Evolutionary conservation across 2,113 vertebrate genomes (phyloP).

Genomic region (Candoia aspera): DNA sequence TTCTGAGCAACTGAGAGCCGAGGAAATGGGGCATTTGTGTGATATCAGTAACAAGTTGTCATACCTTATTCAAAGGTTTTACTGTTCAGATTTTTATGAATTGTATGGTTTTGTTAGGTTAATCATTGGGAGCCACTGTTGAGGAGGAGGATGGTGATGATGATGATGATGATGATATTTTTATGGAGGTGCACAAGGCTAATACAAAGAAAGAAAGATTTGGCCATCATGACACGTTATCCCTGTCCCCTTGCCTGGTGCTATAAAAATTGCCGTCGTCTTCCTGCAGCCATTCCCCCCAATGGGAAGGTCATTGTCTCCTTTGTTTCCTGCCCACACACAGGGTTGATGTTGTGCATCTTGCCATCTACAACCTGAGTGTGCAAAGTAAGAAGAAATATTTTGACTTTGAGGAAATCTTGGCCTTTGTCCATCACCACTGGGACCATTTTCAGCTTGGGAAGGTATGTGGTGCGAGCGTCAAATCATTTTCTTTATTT

Average conservation of each 20-base stretch:
- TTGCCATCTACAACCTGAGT: constrained; percentile 93
- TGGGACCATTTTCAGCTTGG: constrained; percentile 94
- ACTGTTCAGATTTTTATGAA: not conserved
- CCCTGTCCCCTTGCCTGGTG: not conserved
- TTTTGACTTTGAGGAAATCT: constrained; percentile 94
- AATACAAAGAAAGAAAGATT: not conserved
- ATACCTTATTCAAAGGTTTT: not conserved
- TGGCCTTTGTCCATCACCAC: constrained; percentile 87
- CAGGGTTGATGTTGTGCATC: constrained; percentile 95
- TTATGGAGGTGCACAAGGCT: not conserved
- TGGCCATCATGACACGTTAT: not conserved
- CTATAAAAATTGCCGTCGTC: not conserved
- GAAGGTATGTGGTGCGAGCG: constrained; percentile 75
- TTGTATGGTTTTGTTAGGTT: too few relatives aligned
- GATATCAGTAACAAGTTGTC: not conserved
- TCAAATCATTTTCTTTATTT: not conserved
- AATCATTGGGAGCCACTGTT: not conserved
- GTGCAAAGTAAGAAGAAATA: constrained; percentile 98
- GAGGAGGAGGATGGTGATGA: not conserved
- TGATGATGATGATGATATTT: not conserved
- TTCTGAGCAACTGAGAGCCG: not conserved
- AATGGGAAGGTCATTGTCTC: not conserved
- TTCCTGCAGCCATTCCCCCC: not conserved
- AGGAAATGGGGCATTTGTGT: not conserved
- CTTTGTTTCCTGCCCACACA: not conserved